Conservation (phyloP, 2,888 invertebrate species). For the Pocota personata region DNA sequence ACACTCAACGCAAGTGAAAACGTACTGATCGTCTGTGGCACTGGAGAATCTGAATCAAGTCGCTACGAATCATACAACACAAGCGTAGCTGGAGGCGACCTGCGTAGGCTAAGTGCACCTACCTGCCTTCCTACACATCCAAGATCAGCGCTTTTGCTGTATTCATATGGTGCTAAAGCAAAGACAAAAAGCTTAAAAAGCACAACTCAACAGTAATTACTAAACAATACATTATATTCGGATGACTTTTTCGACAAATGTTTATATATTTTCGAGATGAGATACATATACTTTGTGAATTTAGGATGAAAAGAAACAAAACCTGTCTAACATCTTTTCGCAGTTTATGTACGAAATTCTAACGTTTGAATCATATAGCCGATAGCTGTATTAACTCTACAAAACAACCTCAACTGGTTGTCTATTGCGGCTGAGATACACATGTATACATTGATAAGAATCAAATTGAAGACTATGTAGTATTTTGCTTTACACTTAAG, state of each 20-base stretch:
- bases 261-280: not conserved
- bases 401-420: conserved; percentile 11
- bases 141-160: conserved; percentile 50
- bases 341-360: not conserved
- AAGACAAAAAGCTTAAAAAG: conserved; percentile 41
- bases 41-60: conserved; percentile 74
- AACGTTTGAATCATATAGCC: not conserved
- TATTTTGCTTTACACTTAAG: not conserved
- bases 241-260: conserved; percentile 41
- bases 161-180: not conserved
- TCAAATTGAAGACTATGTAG: not conserved
- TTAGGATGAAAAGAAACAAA: conserved; percentile 21
- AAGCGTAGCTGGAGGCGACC: conserved; percentile 61
- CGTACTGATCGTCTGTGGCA: conserved; percentile 79
- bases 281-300: conserved; percentile 6
- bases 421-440: not conserved
- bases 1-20: conserved; percentile 81
- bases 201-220: not conserved
- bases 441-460: not conserved
- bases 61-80: conserved; percentile 64
- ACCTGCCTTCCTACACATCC: conserved; percentile 63
- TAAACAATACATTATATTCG: conserved; percentile 13
- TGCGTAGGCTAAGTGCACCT: conserved; percentile 66
- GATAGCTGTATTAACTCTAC: not conserved
- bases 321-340: conserved; percentile 52